Evolutionary conservation across 1,140 invertebrate genomes (phyloP), one percentile per base, ranked within the genome.

Genomic region (Callitettix versicolor): DNA sequence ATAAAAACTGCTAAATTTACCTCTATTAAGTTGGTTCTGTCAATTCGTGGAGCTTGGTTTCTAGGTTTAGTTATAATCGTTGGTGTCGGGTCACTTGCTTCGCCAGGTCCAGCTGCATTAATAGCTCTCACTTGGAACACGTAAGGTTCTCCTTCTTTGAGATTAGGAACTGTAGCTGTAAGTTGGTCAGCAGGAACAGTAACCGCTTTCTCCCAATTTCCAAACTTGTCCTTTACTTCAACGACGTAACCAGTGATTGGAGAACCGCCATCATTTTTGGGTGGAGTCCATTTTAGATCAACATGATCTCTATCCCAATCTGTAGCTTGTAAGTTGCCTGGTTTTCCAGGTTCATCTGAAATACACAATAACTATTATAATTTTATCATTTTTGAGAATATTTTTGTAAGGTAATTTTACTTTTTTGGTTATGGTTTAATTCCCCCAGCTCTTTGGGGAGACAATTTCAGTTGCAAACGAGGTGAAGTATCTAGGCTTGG

Each of bases 281-380:
- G 90, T 55, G 88, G 82, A 5, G 77, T 80, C 91, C 91, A 95
- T 62, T 84, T 82, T 6, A 95, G 79, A 67, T 92, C 89, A 46
- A 95, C 90, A 65, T 92, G 88, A 67, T 96, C 89, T 62, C 92
- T 93, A 72, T 96, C 92, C 89, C 92, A 98, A 68, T 99, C 95
- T 0, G 88, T 87, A 22, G 95, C 86, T 66, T 87, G 82, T 6
- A 96, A 80, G 62, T 93, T 85, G 53, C 87, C 86, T 12, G 92
- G 95, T 63, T 91, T 89, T 55, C 89, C 90, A 56, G 96, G 95
- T 70, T 95, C 88, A 66, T 95, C 90, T 72, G 73, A 65, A 59
- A 44, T 53, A 42, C 22, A 53, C 9, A 57, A n/a, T 41, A 33
- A 47, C 56, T 14, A 52, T 40, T 15, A 15, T 21, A 43, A 44